Evolutionary conservation across 2,888 invertebrate genomes (phyloP).

Genomic region (Tenodera sinensis): DNA sequence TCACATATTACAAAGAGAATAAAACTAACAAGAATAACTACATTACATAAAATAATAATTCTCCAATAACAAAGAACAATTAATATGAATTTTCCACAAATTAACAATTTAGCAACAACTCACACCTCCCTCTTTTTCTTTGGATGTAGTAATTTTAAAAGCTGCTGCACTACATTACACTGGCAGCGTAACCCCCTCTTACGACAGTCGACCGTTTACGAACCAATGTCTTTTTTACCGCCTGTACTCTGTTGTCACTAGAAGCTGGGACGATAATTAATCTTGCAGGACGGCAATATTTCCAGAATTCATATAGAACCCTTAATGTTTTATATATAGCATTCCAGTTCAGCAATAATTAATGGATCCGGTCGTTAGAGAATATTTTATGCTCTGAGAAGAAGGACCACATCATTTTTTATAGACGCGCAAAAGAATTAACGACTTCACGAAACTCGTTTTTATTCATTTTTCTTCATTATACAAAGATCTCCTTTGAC

Average conservation of each 20-base stretch:
- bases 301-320: slow-evolving; percentile 21
- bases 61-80: no score
- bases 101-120: no score
- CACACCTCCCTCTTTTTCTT: no score
- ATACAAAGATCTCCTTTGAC: not conserved
- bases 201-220: no score
- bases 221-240: not conserved
- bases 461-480: not conserved
- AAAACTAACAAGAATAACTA: no score
- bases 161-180: no score
- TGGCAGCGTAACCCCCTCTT: no score
- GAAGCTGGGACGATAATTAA: slow-evolving; percentile 11
- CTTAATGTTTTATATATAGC: slow-evolving; percentile 12
- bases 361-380: not conserved
- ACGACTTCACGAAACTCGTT: not conserved
- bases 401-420: not conserved
- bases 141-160: no score
- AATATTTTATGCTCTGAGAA: not conserved
- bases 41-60: no score
- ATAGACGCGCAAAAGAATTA: not conserved
- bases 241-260: not conserved
- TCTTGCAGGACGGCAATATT: slow-evolving; percentile 20
- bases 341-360: not conserved
- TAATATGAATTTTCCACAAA: no score
- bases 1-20: no score